These are phyloP conservation scores for Enteromius paludinosus DNA, from an alignment of 2,797 vertebrate genomes.

Conservation along the genomic window DNA sequence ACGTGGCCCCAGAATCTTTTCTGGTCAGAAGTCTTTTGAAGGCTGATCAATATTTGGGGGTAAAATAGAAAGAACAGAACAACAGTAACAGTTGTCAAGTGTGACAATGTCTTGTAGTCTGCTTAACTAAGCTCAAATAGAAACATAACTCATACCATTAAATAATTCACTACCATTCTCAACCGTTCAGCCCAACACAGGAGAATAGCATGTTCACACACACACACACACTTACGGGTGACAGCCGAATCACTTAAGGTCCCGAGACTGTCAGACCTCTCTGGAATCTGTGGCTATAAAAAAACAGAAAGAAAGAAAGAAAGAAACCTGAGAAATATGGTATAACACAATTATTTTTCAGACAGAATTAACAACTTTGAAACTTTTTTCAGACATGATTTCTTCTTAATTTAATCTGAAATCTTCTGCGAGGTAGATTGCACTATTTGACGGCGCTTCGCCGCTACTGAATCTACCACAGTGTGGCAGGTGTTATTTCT, in stretches of 20 bases:
- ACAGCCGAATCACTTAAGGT: constrained; percentile 71
- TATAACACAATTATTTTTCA: background rate
- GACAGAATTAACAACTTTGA: background rate
- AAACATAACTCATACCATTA: too few relatives aligned
- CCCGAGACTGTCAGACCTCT: constrained; percentile 75
- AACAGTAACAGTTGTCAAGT: too few relatives aligned
- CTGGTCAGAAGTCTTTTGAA: constrained; percentile 56
- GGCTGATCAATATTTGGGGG: constrained; percentile 53
- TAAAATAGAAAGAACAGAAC: background rate
- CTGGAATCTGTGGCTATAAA: constrained; percentile 81
- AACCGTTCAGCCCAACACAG: background rate
- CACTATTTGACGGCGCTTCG: too few relatives aligned
- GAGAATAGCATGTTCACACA: background rate
- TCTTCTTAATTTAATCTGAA: too few relatives aligned
- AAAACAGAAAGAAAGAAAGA: background rate
- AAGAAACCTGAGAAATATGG: background rate
- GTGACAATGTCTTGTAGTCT: too few relatives aligned
- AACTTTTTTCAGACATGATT: too few relatives aligned
- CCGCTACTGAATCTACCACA: too few relatives aligned
- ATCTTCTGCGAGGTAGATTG: too few relatives aligned
- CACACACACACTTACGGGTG: constrained; percentile 66
- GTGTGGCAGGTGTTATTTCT: too few relatives aligned
- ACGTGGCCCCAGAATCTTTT: constrained; percentile 56
- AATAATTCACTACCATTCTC: background rate
- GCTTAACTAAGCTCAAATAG: too few relatives aligned